Conservation (phyloP, 2,888 invertebrate species). For the Pegoplata infirma region DNA sequence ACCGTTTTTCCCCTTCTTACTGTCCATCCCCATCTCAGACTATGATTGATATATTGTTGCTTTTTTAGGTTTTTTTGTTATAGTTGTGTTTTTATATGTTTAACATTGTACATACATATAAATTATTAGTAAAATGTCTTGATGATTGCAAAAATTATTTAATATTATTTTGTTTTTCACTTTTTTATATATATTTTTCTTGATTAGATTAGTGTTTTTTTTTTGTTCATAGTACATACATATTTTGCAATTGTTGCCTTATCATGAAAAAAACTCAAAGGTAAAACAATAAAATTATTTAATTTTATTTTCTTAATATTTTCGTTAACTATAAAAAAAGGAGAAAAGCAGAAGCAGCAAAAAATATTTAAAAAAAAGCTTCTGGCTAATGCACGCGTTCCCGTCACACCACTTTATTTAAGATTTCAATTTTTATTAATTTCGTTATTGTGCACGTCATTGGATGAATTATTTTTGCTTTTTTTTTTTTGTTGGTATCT, state of each 20-base stretch:
- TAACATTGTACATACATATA: neutral
- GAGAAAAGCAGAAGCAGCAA: neutral
- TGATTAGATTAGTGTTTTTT: constrained; percentile 50
- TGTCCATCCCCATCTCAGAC: constrained; percentile 8
- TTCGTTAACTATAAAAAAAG: too few species aligned
- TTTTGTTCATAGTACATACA: neutral
- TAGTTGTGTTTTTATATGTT: neutral
- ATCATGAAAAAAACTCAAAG: too few species aligned
- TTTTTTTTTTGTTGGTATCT: constrained; percentile 12
- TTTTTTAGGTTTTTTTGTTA: neutral
- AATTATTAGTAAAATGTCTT: constrained; percentile 36
- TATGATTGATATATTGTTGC: constrained; percentile 20
- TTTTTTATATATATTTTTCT: constrained; percentile 6
- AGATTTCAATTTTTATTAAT: neutral
- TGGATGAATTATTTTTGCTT: too few species aligned
- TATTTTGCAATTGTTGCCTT: neutral
- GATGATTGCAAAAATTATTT: constrained; percentile 27
- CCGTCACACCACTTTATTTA: constrained; percentile 20
- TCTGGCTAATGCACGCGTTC: constrained; percentile 1
- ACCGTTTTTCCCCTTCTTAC: too few species aligned
- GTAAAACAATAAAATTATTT: neutral
- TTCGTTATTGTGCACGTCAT: constrained; percentile 17
- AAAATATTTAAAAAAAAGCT: neutral
- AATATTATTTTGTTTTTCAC: neutral
- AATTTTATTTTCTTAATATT: too few species aligned